Conservation (phyloP, 2,888 invertebrate genomes). For the Limenitis camilla region DNA sequence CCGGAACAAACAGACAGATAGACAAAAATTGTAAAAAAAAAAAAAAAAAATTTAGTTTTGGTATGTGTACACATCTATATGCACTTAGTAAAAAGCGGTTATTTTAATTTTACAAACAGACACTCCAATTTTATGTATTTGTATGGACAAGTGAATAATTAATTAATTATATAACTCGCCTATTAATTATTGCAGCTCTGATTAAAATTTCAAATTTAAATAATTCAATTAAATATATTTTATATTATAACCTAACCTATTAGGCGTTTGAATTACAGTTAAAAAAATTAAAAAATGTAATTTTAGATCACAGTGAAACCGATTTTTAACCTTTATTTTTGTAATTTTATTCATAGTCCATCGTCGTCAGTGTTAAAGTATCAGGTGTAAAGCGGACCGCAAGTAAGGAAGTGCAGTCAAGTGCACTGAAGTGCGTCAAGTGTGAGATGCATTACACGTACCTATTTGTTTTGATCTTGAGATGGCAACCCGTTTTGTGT, state of each 20-base stretch:
- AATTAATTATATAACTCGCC: background rate
- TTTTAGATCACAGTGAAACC: background rate
- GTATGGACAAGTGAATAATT: too few relatives aligned
- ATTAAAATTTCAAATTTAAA: too few relatives aligned
- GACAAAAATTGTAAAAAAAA: too few relatives aligned
- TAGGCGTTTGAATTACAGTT: too few relatives aligned
- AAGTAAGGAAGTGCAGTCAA: slow-evolving; percentile 16
- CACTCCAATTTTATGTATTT: too few relatives aligned
- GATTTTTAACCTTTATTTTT: background rate
- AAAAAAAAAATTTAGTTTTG: too few relatives aligned
- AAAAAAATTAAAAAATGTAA: background rate
- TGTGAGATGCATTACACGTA: slow-evolving; percentile 4
- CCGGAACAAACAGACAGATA: too few relatives aligned
- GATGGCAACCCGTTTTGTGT: background rate
- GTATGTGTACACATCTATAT: too few relatives aligned
- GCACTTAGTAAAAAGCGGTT: background rate
- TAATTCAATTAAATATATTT: too few relatives aligned
- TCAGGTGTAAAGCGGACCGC: slow-evolving; percentile 8
- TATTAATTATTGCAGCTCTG: background rate
- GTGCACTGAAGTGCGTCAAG: slow-evolving; percentile 11
- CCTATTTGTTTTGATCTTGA: slow-evolving; percentile 10
- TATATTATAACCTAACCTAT: background rate
- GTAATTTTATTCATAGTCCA: background rate
- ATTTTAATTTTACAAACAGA: too few relatives aligned
- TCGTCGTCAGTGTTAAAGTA: slow-evolving; percentile 9